Evolutionary conservation across 1,140 invertebrate genomes (phyloP).

Genomic region (Zaprionus taronus): DNA sequence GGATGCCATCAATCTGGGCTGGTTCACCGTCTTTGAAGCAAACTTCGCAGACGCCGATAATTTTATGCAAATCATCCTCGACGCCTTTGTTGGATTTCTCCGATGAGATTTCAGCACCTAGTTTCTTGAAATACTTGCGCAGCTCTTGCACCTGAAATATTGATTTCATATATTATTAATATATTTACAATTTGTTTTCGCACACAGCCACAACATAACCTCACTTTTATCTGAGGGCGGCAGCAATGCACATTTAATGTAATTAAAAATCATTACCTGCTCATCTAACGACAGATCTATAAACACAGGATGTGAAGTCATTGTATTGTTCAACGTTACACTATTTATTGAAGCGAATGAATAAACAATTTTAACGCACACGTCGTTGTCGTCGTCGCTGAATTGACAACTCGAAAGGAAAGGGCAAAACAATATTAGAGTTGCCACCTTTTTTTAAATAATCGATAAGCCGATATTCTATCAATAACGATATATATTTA

Average conservation of each 20-base stretch:
- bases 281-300: constrained; percentile 92
- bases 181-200: constrained; percentile 57
- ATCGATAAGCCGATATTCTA: neutral
- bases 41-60: constrained; percentile 96
- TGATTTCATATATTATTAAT: constrained; percentile 23
- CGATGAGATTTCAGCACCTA: constrained; percentile 96
- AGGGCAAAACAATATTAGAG: constrained; percentile 56
- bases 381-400: constrained; percentile 63
- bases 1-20: constrained; percentile 91
- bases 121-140: constrained; percentile 93
- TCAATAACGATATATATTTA: constrained; percentile 20
- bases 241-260: neutral
- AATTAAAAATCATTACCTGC: constrained; percentile 87
- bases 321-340: constrained; percentile 73
- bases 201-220: constrained; percentile 79
- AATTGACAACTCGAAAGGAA: constrained; percentile 76
- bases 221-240: constrained; percentile 55
- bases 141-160: constrained; percentile 92
- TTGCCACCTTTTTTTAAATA: constrained; percentile 20
- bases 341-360: constrained; percentile 44
- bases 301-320: constrained; percentile 92
- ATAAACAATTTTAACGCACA: constrained; percentile 71
- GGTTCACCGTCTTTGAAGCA: constrained; percentile 95
- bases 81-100: constrained; percentile 95
- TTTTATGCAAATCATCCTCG: constrained; percentile 97